Base-by-base conservation (phyloP, 1,140 invertebrate genomes). In the Hycleus phaleratus region DNA sequence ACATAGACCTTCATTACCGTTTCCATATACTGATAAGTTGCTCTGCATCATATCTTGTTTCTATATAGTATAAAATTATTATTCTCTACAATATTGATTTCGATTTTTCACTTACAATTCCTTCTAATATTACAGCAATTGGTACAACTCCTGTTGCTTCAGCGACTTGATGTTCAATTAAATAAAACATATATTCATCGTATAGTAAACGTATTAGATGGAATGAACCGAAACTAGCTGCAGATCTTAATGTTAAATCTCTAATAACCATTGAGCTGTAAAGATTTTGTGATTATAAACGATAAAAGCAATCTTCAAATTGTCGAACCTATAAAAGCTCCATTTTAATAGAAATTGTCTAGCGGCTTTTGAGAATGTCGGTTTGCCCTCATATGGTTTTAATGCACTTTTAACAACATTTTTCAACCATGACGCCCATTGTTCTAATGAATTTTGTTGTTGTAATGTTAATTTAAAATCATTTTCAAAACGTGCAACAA, bases 131-230 rank as follows among this genome's bases (percentile, higher is more conserved):
- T 52, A 97, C 93, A 62, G 93, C 91, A 71, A 98, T 97, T 44
- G 93, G 91, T 52, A 95, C 93, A 66, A 91, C 87, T 42, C 87
- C 87, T 40, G 87, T 89, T 26, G 91, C 91, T 69, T 88, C 82
- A 18, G 97, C 96, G 25, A 99, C 93, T 75, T 93, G 88, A 74
- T 96, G 91, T 76, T 99, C 97, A 63, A 99, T 92, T 61, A 98
- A 80, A 76, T 97, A 98, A 79, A 97, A 97, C 89, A 99, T 97
- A 73, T 98, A 99, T 75, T 99, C 97, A 75, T 99, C 96, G 75
- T 96, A 98, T 18, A 99, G 80, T 61, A 99, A 79, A 45, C 96
- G 86, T 68, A 99, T 96, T 46, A 99, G 81, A 79, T 99, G 97
- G 78, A 99, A 99, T 54, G 94, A 97, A 39, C 97, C 97, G 79